A percentile compares a stretch with the other conserved stretches of the same genome.
Evolutionary conservation across 2,888 invertebrate species (phyloP).

Genomic region (Buathra laborator): DNA sequence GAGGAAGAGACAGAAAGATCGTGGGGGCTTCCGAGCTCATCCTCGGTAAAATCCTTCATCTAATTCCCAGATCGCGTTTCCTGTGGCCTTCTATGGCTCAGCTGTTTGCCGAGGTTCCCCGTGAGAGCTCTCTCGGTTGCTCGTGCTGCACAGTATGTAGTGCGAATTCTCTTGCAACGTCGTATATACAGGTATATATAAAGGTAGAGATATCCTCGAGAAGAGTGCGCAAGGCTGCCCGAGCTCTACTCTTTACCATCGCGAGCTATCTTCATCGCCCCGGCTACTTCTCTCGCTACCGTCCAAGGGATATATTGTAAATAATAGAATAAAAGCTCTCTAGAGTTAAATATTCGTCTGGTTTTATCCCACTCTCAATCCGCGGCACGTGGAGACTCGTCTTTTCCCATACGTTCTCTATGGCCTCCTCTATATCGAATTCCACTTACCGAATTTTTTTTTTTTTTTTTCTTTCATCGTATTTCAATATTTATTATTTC

Average conservation of each 20-base stretch:
- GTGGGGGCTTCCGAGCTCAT: constrained; percentile 21
- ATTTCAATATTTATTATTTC: neutral
- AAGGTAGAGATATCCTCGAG: neutral
- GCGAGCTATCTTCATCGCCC: constrained; percentile 66
- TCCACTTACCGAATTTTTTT: constrained; percentile 24
- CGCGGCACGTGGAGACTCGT: constrained; percentile 35
- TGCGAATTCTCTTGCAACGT: constrained; percentile 10
- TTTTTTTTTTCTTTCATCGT: too few relatives aligned
- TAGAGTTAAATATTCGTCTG: constrained; percentile 43
- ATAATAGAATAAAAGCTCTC: constrained; percentile 57
- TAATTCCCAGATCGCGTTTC: constrained; percentile 74
- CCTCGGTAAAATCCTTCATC: constrained; percentile 71
- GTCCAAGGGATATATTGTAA: constrained; percentile 52
- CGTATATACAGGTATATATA: constrained; percentile 7
- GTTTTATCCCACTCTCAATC: constrained; percentile 51
- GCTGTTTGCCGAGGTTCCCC: constrained; percentile 43
- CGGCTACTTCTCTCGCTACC: constrained; percentile 60
- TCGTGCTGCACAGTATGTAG: constrained; percentile 3
- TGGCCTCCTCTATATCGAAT: constrained; percentile 5
- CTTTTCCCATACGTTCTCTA: neutral
- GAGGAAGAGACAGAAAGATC: constrained; percentile 4
- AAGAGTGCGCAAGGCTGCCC: neutral
- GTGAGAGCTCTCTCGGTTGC: neutral
- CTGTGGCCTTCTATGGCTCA: constrained; percentile 72
- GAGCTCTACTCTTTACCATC: constrained; percentile 49